These are phyloP conservation scores for Potamilus streckersoni DNA, from an alignment of 1,140 invertebrate genomes.

Conservation along the genomic window DNA sequence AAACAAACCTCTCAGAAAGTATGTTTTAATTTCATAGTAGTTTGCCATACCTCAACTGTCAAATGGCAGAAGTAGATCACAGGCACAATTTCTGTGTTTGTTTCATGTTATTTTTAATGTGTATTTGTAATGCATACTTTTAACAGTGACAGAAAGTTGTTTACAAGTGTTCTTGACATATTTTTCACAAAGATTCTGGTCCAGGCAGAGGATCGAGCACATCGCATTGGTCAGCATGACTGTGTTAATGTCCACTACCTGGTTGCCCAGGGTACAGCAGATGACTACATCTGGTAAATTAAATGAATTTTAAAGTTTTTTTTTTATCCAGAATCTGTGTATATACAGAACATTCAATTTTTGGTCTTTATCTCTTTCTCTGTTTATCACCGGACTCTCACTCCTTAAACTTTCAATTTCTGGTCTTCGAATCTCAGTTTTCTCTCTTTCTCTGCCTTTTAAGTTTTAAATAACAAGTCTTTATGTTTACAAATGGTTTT, in stretches of 20 bases:
- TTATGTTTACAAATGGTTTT: no score
- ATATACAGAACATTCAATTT: neutral
- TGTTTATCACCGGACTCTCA: neutral
- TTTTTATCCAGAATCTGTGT: neutral
- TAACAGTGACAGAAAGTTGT: neutral
- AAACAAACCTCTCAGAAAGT: no score
- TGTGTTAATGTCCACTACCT: conserved; percentile 83
- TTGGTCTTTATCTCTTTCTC: neutral
- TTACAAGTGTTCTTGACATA: neutral
- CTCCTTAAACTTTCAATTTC: neutral
- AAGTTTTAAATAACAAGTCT: no score
- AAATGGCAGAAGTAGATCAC: no score
- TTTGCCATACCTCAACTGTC: no score
- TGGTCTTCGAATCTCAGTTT: neutral
- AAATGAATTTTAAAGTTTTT: conserved; percentile 66
- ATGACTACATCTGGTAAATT: conserved; percentile 86
- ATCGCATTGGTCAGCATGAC: conserved; percentile 91
- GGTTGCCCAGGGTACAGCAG: conserved; percentile 87
- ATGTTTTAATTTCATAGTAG: no score
- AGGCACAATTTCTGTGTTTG: neutral
- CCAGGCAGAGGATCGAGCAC: conserved; percentile 91
- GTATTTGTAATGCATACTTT: neutral
- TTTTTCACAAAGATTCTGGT: conserved; percentile 57
- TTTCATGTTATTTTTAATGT: neutral
- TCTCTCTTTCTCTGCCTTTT: neutral